Conservation (phyloP, 2,888 invertebrate genomes). For the Bhutanitis thaidina region DNA sequence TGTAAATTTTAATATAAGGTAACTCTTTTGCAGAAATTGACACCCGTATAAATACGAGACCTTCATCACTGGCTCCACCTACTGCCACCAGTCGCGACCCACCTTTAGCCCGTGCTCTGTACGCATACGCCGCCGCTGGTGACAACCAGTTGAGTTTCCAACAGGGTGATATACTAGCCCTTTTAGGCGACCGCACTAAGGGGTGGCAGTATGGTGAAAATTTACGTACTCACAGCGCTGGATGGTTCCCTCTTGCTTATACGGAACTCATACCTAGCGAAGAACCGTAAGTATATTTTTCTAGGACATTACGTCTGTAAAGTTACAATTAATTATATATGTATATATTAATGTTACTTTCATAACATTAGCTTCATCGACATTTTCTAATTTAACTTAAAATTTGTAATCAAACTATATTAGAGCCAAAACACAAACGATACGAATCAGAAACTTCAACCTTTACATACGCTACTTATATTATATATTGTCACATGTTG, state of each 20-base stretch:
- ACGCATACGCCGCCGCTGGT: conserved; percentile 92
- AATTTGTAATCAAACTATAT: too few relatives aligned
- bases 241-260: conserved; percentile 98
- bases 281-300: conserved; percentile 71
- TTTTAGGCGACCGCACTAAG: conserved; percentile 94
- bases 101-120: conserved; percentile 90
- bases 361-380: too few relatives aligned
- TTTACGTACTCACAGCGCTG: conserved; percentile 92
- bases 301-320: too few relatives aligned
- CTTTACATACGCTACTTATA: too few relatives aligned
- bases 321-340: too few relatives aligned
- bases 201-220: conserved; percentile 99
- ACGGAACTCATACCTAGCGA: conserved; percentile 89
- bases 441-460: too few relatives aligned
- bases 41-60: conserved; percentile 71
- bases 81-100: conserved; percentile 82
- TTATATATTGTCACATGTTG: too few relatives aligned
- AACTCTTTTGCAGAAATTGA: conserved; percentile 44
- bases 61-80: conserved; percentile 83
- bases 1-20: background rate
- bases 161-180: conserved; percentile 92
- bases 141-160: conserved; percentile 96
- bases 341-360: too few relatives aligned
- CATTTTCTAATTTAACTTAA: too few relatives aligned
- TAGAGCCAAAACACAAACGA: too few relatives aligned